Percentiles rank a stretch among this genome's conserved stretches.
These are phyloP conservation scores for Tokudaia muenninki DNA, from an alignment of 2,797 vertebrate species.

Conservation along the genomic window DNA sequence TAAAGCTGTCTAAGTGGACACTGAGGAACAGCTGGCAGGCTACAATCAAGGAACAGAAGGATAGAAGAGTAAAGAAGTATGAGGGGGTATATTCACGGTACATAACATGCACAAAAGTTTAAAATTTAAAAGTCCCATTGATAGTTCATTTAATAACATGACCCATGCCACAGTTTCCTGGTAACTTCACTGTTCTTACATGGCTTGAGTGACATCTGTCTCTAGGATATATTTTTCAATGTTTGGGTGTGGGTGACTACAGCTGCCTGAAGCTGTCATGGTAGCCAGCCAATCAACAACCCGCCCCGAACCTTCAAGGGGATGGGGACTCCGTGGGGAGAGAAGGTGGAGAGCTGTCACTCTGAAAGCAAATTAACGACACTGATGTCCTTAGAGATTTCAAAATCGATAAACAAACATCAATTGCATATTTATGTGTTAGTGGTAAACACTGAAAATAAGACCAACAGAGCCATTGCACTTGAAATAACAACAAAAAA, in stretches of 20 bases:
- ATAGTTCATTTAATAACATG: neutral
- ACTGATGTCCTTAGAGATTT: neutral
- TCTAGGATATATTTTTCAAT: neutral
- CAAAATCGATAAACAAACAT: neutral
- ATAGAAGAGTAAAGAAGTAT: neutral
- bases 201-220: neutral
- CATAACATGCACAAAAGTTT: neutral
- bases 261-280: neutral
- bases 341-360: neutral
- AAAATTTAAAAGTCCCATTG: neutral
- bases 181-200: neutral
- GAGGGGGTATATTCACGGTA: neutral
- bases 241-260: neutral
- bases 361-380: neutral
- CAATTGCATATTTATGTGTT: neutral
- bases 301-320: too few relatives aligned
- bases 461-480: neutral
- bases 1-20: neutral
- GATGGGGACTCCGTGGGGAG: too few relatives aligned
- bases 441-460: neutral
- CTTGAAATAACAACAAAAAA: neutral
- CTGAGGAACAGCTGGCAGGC: neutral
- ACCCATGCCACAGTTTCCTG: neutral
- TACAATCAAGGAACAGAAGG: neutral
- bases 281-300: too few relatives aligned